Percentiles rank a stretch among this genome's conserved stretches.
phyloP scores from a whole-genome alignment of 2,797 vertebrate species.

The Gallirallus australis region DNA sequence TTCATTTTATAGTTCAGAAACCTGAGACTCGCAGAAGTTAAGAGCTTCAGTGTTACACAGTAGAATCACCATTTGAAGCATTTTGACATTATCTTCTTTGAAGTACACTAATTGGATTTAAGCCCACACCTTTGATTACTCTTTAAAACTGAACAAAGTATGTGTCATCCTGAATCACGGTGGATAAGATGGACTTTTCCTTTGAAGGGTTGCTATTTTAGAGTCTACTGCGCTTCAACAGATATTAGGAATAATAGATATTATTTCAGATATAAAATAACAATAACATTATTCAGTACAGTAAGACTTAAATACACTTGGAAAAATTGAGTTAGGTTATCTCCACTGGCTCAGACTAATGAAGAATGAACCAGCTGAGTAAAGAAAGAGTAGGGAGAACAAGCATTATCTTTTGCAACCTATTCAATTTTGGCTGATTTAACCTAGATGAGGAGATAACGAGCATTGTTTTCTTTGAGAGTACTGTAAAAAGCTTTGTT shows the following conservation, averaged over 20 bases:
- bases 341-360: not conserved
- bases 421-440: constrained; percentile 37
- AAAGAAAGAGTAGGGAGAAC: not conserved
- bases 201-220: constrained; percentile 20
- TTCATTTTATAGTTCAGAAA: constrained; percentile 20
- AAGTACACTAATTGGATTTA: constrained; percentile 50
- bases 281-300: constrained; percentile 6
- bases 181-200: not conserved
- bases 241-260: constrained; percentile 28
- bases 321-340: constrained; percentile 12
- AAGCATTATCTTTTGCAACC: constrained; percentile 14
- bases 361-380: constrained; percentile 16
- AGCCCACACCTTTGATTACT: constrained; percentile 47
- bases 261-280: constrained; percentile 19
- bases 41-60: not conserved
- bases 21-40: not conserved
- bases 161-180: not conserved
- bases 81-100: constrained; percentile 31
- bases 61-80: not conserved
- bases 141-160: constrained; percentile 42
- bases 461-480: constrained; percentile 25
- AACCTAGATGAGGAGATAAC: constrained; percentile 21
- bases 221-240: constrained; percentile 10
- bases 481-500: constrained; percentile 13
- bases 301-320: constrained; percentile 14